Conservation (phyloP, 2,797 vertebrate species). For the Etheostoma nigrum region DNA sequence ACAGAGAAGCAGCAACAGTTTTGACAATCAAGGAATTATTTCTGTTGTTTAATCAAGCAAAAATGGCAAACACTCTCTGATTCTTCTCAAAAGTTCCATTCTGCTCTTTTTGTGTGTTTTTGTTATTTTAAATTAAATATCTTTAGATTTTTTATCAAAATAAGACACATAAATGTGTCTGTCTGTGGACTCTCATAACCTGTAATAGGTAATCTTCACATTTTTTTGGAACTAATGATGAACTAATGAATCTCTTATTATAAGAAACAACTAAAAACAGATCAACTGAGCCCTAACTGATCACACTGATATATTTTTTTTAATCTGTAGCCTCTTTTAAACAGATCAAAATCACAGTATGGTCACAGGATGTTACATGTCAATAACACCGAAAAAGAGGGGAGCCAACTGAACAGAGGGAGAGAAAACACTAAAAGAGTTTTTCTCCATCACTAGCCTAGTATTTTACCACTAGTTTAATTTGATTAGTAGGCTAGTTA, state of each 20-base stretch:
- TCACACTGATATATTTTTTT: not conserved
- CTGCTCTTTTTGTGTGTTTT: not conserved
- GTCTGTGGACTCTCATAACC: not conserved
- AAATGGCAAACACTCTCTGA: not conserved
- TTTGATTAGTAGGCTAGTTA: slow-evolving; percentile 5
- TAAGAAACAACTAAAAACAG: not conserved
- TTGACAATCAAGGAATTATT: not conserved
- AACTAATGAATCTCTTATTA: no score
- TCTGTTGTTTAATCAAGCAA: not conserved
- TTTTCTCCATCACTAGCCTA: not conserved
- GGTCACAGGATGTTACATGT: not conserved
- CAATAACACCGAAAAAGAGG: not conserved
- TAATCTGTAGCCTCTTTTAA: not conserved
- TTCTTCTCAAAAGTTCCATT: not conserved
- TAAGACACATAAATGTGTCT: no score
- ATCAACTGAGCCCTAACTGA: not conserved
- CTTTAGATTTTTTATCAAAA: not conserved
- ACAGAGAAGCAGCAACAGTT: not conserved
- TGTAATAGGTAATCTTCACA: no score
- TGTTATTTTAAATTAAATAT: not conserved
- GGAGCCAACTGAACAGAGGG: not conserved
- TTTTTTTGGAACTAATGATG: not conserved
- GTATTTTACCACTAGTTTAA: not conserved
- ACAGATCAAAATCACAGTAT: not conserved
- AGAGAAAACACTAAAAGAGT: no score